A percentile compares a stretch with the other conserved stretches of the same genome.
Evolutionary conservation across 2,113 vertebrate species (phyloP).

Genomic region (Nothocercus nigrocapillus): DNA sequence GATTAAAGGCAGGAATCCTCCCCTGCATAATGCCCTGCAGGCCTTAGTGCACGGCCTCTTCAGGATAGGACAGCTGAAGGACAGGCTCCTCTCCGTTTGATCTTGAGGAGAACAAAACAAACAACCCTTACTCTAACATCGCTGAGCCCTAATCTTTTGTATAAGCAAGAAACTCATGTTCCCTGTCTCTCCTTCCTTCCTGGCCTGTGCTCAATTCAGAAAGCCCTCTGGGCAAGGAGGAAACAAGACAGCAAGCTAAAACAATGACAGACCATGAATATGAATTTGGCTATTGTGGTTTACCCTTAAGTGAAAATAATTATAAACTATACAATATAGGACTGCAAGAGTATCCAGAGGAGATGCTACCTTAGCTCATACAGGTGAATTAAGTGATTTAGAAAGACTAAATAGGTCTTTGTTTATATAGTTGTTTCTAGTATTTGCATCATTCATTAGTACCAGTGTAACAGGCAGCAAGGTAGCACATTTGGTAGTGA

Average conservation of each 20-base stretch:
- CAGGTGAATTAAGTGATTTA: neutral
- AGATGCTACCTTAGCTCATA: neutral
- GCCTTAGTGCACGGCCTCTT: neutral
- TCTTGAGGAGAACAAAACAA: neutral
- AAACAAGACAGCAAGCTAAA: constrained; percentile 1
- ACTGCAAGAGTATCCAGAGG: neutral
- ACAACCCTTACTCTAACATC: neutral
- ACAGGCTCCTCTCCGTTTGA: neutral
- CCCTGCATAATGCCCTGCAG: neutral
- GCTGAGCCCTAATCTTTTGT: neutral
- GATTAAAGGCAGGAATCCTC: neutral
- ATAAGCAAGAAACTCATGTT: neutral
- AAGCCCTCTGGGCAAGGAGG: neutral
- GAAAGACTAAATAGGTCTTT: neutral
- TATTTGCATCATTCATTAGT: neutral
- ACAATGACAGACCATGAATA: neutral
- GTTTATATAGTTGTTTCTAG: neutral
- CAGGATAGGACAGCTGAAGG: neutral
- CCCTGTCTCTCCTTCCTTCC: neutral
- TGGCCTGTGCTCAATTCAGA: neutral
- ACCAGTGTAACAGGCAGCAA: neutral
- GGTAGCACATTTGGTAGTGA: neutral
- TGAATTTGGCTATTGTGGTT: neutral
- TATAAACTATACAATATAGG: neutral
- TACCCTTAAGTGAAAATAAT: constrained; percentile 4